These are phyloP conservation scores for Drosophila pandora DNA, from an alignment of 1,140 invertebrate genomes.

Conservation along the genomic window DNA sequence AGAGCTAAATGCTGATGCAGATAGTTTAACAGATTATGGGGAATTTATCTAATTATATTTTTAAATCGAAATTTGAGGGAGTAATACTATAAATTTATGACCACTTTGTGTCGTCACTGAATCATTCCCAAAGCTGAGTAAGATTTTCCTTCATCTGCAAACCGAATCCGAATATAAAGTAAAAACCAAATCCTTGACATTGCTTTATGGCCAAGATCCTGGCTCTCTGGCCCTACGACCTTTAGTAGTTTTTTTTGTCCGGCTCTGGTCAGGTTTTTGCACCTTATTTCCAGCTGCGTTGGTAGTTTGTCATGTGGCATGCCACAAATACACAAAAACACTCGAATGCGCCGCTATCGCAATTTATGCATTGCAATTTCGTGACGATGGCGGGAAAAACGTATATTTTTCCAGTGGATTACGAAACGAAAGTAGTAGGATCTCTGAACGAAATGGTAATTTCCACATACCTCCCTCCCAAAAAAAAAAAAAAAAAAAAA, in stretches of 20 bases:
- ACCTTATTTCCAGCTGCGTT: conserved; percentile 47
- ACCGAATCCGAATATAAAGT: conserved; percentile 18
- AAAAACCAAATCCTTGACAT: conserved; percentile 50
- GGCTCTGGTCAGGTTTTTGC: conserved; percentile 23
- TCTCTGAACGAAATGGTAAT: conserved; percentile 54
- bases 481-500: not conserved
- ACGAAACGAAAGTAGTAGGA: conserved; percentile 49
- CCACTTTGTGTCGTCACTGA: not conserved
- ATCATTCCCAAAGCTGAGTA: not conserved
- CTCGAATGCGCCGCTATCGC: conserved; percentile 10
- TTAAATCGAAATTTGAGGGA: not conserved
- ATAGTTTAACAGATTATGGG: not conserved
- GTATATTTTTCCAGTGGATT: conserved; percentile 39
- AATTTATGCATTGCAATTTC: conserved; percentile 73
- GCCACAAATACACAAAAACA: conserved; percentile 29
- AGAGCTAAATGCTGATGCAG: conserved; percentile 10
- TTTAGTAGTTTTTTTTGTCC: conserved; percentile 15
- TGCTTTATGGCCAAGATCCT: conserved; percentile 55
- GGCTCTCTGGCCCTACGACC: not conserved
- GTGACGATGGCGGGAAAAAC: conserved; percentile 14
- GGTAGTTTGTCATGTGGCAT: conserved; percentile 63
- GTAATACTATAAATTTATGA: not conserved
- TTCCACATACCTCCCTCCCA: conserved; percentile 6
- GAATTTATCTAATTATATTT: not conserved
- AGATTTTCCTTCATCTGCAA: conserved; percentile 9